A percentile compares a stretch with the other conserved stretches of the same genome.
phyloP scores from a whole-genome alignment of 1,140 invertebrate genomes.

The Andricus grossulariae region DNA sequence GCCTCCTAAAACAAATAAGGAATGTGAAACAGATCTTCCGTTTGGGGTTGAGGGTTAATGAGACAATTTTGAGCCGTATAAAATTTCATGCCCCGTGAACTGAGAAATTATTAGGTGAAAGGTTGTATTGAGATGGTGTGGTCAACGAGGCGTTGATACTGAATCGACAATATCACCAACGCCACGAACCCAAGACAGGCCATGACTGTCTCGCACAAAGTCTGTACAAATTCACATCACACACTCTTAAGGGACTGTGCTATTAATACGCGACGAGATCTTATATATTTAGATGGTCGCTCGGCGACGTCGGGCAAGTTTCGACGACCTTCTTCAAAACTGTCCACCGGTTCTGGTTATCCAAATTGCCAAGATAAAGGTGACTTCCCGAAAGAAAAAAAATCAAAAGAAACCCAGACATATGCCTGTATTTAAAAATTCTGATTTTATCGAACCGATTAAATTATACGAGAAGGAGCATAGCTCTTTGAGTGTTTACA shows the following conservation, averaged over 20 bases:
- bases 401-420: background rate
- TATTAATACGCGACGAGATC: conserved; percentile 57
- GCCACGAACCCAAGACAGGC: background rate
- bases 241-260: conserved; percentile 32
- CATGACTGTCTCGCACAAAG: background rate
- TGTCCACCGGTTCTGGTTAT: background rate
- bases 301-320: conserved; percentile 40
- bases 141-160: background rate
- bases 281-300: conserved; percentile 56
- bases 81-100: too few species aligned
- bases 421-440: background rate
- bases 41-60: too few species aligned
- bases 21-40: too few species aligned
- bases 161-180: conserved; percentile 14
- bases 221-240: conserved; percentile 30
- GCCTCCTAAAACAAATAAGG: too few species aligned
- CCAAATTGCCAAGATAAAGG: conserved; percentile 11
- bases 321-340: conserved; percentile 36
- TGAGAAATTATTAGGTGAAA: too few species aligned
- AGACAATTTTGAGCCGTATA: too few species aligned
- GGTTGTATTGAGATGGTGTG: too few species aligned
- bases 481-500: too few species aligned
- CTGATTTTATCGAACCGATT: too few species aligned
- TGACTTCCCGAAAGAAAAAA: background rate
- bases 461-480: too few species aligned